Percentiles rank a stretch among this genome's conserved stretches.
Conservation (phyloP, 2,888 invertebrate genomes). For the Acanthococcus lagerstroemiae region DNA sequence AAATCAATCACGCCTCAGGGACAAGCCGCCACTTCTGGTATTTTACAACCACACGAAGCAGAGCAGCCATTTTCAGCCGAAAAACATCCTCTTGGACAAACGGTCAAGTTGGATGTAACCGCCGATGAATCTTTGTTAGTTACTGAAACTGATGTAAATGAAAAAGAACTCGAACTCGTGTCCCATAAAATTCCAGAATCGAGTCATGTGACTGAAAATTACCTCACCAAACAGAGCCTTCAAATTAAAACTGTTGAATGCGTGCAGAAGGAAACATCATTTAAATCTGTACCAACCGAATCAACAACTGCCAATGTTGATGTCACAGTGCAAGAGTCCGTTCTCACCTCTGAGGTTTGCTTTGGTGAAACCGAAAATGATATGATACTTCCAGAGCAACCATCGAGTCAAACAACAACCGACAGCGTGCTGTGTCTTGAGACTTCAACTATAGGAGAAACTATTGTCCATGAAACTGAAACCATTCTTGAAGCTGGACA, state of each 20-base stretch:
- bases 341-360: conserved; percentile 50
- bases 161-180: conserved; percentile 54
- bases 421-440: conserved; percentile 48
- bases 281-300: conserved; percentile 45
- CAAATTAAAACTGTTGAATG: conserved; percentile 51
- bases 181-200: conserved; percentile 43
- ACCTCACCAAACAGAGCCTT: conserved; percentile 46
- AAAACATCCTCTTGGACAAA: conserved; percentile 52
- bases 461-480: conserved; percentile 59
- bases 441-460: conserved; percentile 49
- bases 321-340: conserved; percentile 52
- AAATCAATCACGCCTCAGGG: conserved; percentile 55
- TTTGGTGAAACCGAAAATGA: conserved; percentile 51
- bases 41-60: conserved; percentile 56
- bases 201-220: conserved; percentile 46
- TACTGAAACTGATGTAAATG: conserved; percentile 49
- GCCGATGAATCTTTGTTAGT: conserved; percentile 53
- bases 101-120: conserved; percentile 50
- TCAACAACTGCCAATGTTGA: conserved; percentile 50
- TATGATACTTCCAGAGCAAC: conserved; percentile 45
- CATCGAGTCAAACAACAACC: conserved; percentile 41
- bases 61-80: conserved; percentile 53
- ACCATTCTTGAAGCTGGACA: conserved; percentile 47
- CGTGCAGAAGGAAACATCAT: conserved; percentile 54
- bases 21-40: conserved; percentile 51